Evolutionary conservation across 2,888 invertebrate species (phyloP).

Genomic region (Sceliomorpha sp.): DNA sequence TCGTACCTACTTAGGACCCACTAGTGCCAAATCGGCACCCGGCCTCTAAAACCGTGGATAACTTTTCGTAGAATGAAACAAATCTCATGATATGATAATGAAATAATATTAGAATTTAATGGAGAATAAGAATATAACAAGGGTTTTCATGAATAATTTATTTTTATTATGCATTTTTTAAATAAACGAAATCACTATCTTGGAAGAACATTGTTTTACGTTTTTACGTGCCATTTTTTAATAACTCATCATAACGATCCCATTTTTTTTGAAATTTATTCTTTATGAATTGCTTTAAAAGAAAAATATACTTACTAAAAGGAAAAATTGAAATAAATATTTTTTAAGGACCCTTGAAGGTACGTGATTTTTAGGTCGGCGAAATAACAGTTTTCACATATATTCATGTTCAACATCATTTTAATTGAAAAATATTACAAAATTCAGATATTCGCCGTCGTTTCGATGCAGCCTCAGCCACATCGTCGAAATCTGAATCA

Average conservation of each 20-base stretch:
- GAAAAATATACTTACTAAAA: background rate
- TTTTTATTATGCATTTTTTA: slow-evolving; percentile 5
- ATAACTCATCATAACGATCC: slow-evolving; percentile 1
- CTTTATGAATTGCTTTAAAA: slow-evolving; percentile 9
- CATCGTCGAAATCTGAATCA: slow-evolving; percentile 6
- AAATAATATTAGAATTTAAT: slow-evolving; percentile 1
- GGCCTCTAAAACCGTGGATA: slow-evolving; percentile 12
- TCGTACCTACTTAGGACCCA: slow-evolving; percentile 5
- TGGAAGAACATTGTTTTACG: background rate
- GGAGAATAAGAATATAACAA: slow-evolving; percentile 3
- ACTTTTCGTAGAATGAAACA: slow-evolving; percentile 13
- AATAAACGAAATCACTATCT: background rate
- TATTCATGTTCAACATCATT: slow-evolving; percentile 1
- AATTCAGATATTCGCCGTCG: slow-evolving; percentile 8
- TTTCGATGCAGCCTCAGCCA: background rate
- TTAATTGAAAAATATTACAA: slow-evolving; percentile 20
- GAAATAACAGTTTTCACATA: slow-evolving; percentile 14
- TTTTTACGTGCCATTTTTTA: slow-evolving; percentile 9
- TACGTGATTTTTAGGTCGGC: slow-evolving; percentile 8
- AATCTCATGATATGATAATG: slow-evolving; percentile 10
- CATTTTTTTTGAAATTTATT: slow-evolving; percentile 1
- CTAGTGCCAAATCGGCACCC: slow-evolving; percentile 27
- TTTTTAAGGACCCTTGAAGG: slow-evolving; percentile 15
- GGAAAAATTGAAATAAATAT: slow-evolving; percentile 8
- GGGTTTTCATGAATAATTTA: background rate